These are phyloP conservation scores for Papilio aristodemus DNA, from an alignment of 1,140 invertebrate genomes.

Conservation along the genomic window DNA sequence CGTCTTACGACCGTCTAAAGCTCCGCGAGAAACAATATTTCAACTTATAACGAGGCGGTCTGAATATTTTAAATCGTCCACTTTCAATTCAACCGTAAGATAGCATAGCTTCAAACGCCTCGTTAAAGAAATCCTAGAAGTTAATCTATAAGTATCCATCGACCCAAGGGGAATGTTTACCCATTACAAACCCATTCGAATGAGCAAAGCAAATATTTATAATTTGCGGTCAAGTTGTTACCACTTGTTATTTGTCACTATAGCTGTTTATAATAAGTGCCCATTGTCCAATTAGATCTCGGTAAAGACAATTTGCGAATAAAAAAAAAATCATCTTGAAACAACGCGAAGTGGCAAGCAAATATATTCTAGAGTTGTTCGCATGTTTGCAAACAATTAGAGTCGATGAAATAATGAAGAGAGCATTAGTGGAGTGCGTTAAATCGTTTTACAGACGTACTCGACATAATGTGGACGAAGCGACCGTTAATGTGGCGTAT, in stretches of 20 bases:
- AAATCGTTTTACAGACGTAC: slow-evolving; percentile 44
- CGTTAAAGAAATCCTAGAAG: slow-evolving; percentile 23
- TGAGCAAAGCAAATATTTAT: slow-evolving; percentile 22
- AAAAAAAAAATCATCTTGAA: slow-evolving; percentile 13
- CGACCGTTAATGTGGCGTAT: slow-evolving; percentile 46
- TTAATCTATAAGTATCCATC: not conserved
- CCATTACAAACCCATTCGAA: not conserved
- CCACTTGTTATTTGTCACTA: slow-evolving; percentile 27
- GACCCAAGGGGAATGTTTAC: not conserved
- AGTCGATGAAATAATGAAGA: slow-evolving; percentile 48
- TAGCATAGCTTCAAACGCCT: slow-evolving; percentile 17
- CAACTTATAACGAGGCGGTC: slow-evolving; percentile 41
- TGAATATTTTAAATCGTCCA: slow-evolving; percentile 35
- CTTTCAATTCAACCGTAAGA: slow-evolving; percentile 8
- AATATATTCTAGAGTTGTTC: slow-evolving; percentile 53
- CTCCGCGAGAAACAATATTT: slow-evolving; percentile 30
- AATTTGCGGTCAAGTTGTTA: slow-evolving; percentile 12
- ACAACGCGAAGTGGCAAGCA: slow-evolving; percentile 40
- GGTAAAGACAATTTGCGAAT: not conserved
- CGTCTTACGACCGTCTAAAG: not conserved
- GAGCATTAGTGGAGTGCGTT: slow-evolving; percentile 38
- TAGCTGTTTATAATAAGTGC: slow-evolving; percentile 25
- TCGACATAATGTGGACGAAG: slow-evolving; percentile 38
- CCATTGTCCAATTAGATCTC: slow-evolving; percentile 25
- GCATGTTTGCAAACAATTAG: slow-evolving; percentile 55